Base-by-base conservation (phyloP, 2,888 invertebrate genomes). In the Tachystola acroxantha region DNA sequence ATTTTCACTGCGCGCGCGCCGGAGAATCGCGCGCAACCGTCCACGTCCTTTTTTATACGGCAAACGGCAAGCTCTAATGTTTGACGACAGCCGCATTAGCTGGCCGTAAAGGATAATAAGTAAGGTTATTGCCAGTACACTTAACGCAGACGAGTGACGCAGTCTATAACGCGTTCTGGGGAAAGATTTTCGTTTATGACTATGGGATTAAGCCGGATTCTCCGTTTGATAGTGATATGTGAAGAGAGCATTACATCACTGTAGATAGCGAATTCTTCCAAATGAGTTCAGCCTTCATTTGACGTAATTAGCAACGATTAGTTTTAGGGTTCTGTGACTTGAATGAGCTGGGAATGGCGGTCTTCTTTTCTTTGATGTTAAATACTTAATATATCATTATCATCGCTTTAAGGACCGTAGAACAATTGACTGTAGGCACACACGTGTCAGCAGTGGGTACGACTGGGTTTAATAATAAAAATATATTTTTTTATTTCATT, bases 71-170 rank as follows among this genome's bases (percentile, higher is more conserved):
- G 75, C 70, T 76, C 76, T 79, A 71, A 80, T 78, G 77, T 82
- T 76, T 64, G 80, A 73, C 80, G 74, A 70, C 71, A 63, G 59
- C 61, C 62, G 79, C 67, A 75, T 81, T 81, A 78, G 64, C 75
- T 79, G 73, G 64, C 66, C 69, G 79, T 74, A 80, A 84, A 85
- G 86, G 85, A 85, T 86, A 85, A 82, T 75, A 72, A 66, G 66
- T 82, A 76, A 84, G 84, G 82, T 82, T 82, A 81, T 76, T 71
- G 66, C 61, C 64, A 62, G 63, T 73, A 72, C 74, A 60, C 65
- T 64, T n/a, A n/a, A n/a, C n/a, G 67, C 62, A 62, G 64, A 48
- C 49, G 50, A 58, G 45, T 74, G 74, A 70, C 76, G 73, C 57
- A 67, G 61, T 64, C 71, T 72, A 65, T 71, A 65, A 67, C 58